Evolutionary conservation across 2,113 vertebrate genomes (phyloP).

Genomic region (Symphodus melops): DNA sequence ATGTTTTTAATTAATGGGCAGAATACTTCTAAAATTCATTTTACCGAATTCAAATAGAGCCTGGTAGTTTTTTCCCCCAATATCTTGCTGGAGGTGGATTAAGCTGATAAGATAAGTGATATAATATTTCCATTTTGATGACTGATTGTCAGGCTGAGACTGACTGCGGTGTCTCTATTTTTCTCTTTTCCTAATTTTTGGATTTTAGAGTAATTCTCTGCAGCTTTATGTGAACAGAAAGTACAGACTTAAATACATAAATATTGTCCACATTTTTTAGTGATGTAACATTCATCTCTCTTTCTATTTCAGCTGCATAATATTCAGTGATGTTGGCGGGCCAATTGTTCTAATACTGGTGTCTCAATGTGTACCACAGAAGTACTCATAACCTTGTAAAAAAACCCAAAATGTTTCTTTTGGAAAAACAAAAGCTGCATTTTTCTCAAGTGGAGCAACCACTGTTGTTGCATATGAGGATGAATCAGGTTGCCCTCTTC

Average conservation of each 20-base stretch:
- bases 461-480: conserved; percentile 12
- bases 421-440: conserved; percentile 7
- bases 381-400: not conserved
- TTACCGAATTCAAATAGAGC: too few species aligned
- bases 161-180: not conserved
- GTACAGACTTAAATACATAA: not conserved
- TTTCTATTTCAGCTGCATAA: not conserved
- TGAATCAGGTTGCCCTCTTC: conserved; percentile 16
- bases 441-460: conserved; percentile 6
- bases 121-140: too few species aligned
- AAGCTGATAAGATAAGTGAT: too few species aligned
- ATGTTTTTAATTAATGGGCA: not conserved
- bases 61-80: too few species aligned
- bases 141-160: not conserved
- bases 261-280: not conserved
- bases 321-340: not conserved
- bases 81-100: too few species aligned
- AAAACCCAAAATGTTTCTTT: not conserved
- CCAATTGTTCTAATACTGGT: not conserved
- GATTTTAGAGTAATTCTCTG: not conserved
- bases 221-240: not conserved
- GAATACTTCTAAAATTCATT: not conserved
- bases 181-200: too few species aligned
- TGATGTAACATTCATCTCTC: not conserved
- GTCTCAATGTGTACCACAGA: not conserved